Evolutionary conservation across 2,797 vertebrate species (phyloP).

Genomic region (Fringilla coelebs): DNA sequence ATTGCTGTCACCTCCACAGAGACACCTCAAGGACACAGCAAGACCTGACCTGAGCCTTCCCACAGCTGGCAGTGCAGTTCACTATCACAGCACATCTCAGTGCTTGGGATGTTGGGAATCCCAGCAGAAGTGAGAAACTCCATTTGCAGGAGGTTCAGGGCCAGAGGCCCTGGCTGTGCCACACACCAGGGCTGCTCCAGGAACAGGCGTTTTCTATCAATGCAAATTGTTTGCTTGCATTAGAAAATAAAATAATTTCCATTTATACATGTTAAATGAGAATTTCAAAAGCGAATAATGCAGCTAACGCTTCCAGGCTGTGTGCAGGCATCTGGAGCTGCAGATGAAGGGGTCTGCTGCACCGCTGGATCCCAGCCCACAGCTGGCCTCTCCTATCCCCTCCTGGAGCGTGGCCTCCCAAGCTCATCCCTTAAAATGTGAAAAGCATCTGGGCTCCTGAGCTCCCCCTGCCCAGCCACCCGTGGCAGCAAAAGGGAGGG

Average conservation of each 20-base stretch:
- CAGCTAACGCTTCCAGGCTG: not conserved
- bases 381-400: not conserved
- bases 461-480: not conserved
- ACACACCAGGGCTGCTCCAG: not conserved
- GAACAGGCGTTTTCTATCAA: not conserved
- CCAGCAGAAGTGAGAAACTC: not conserved
- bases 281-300: not conserved
- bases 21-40: not conserved
- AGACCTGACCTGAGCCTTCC: not conserved
- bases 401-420: fast-evolving
- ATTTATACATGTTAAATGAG: conserved; percentile 51
- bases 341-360: not conserved
- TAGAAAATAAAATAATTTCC: conserved; percentile 46
- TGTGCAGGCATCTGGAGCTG: not conserved
- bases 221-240: not conserved
- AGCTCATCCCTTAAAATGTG: not conserved
- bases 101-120: not conserved
- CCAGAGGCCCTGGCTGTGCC: fast-evolving
- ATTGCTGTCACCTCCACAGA: not conserved
- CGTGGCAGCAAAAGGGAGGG: not conserved
- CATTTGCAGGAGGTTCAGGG: not conserved
- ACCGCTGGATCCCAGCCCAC: fast-evolving
- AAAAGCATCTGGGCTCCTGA: not conserved
- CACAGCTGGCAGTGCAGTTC: fast-evolving
- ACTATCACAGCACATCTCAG: fast-evolving